Conservation (phyloP, 2,888 invertebrate genomes). For the Salticus scenicus region DNA sequence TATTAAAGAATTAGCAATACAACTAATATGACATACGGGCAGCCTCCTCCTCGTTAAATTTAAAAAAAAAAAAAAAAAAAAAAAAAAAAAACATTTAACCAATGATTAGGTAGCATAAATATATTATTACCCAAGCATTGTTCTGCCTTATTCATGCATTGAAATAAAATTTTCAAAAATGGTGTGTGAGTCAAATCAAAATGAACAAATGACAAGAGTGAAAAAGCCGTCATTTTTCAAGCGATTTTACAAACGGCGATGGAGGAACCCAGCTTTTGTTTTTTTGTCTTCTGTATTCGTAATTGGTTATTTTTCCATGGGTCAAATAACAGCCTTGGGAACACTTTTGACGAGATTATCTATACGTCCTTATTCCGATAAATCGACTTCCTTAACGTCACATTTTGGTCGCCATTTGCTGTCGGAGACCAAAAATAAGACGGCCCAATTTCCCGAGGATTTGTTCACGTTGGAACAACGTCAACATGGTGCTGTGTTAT, state of each 20-base stretch:
- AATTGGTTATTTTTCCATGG: conserved; percentile 61
- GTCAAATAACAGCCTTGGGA: conserved; percentile 50
- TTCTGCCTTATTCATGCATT: conserved; percentile 15
- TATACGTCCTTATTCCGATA: conserved; percentile 15
- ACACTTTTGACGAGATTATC: conserved; percentile 15
- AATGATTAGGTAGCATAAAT: neutral
- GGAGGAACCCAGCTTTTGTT: conserved; percentile 62
- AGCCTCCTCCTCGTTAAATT: neutral
- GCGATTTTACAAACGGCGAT: conserved; percentile 49
- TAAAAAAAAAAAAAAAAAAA: neutral
- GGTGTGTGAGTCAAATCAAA: conserved; percentile 17
- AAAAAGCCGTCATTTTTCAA: conserved; percentile 21
- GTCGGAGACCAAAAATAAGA: conserved; percentile 29
- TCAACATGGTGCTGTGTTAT: conserved; percentile 89
- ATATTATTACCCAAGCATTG: conserved; percentile 4
- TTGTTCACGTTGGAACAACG: conserved; percentile 90
- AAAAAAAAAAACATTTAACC: no score
- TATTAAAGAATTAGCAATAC: neutral
- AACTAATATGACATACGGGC: neutral
- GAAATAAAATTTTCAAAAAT: neutral
- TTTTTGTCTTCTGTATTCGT: conserved; percentile 42
- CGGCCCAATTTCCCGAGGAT: conserved; percentile 85
- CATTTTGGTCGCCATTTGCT: conserved; percentile 22
- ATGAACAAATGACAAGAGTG: neutral
- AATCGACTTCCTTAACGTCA: neutral